Conservation (phyloP, 2,888 invertebrate genomes). For the Nyleta sp. region DNA sequence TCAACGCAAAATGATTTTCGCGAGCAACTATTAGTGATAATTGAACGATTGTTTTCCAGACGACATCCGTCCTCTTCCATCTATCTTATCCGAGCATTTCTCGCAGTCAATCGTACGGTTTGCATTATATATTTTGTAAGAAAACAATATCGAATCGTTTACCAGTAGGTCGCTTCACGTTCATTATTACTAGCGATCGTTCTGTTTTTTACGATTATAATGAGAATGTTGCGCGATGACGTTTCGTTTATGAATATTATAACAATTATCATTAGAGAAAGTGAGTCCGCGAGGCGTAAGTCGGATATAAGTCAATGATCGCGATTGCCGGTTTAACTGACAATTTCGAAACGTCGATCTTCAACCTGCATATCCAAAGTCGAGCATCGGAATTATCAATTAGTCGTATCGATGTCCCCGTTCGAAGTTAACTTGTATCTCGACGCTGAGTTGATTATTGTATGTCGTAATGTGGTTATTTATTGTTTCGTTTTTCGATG, state of each 20-base stretch:
- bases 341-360: slow-evolving; percentile 20
- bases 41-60: slow-evolving; percentile 47
- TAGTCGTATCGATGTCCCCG: slow-evolving; percentile 2
- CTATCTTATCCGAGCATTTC: slow-evolving; percentile 47
- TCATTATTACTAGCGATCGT: slow-evolving; percentile 59
- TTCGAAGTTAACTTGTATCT: slow-evolving; percentile 1
- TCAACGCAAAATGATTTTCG: slow-evolving; percentile 10
- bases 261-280: slow-evolving; percentile 19
- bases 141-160: slow-evolving; percentile 50
- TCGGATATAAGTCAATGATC: slow-evolving; percentile 33
- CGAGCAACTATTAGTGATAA: slow-evolving; percentile 17
- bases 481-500: too few species aligned
- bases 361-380: slow-evolving; percentile 29
- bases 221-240: slow-evolving; percentile 53
- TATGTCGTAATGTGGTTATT: too few species aligned
- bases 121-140: slow-evolving; percentile 56
- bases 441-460: neutral
- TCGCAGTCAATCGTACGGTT: slow-evolving; percentile 43
- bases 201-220: slow-evolving; percentile 51
- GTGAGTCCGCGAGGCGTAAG: slow-evolving; percentile 12
- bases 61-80: slow-evolving; percentile 63
- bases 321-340: neutral
- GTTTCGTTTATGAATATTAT: slow-evolving; percentile 45
- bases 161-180: slow-evolving; percentile 52
- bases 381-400: slow-evolving; percentile 36